phyloP scores from a whole-genome alignment of 2,888 invertebrate species.

The Xestobium rufovillosum region DNA sequence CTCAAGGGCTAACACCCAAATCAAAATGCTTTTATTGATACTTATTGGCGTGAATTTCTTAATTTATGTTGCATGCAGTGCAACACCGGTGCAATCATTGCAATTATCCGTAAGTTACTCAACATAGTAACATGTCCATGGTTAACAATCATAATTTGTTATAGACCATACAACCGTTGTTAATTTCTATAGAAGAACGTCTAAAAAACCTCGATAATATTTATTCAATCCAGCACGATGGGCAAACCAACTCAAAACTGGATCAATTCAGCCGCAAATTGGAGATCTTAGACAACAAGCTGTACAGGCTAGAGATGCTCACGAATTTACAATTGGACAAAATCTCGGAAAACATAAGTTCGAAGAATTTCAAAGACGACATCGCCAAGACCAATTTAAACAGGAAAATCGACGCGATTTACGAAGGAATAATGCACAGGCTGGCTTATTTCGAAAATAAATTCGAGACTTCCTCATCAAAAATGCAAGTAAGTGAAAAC shows the following conservation, averaged over 20 bases:
- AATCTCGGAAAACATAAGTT: conserved; percentile 40
- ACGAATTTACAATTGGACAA: conserved; percentile 35
- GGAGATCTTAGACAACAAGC: conserved; percentile 39
- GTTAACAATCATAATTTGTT: too few relatives aligned
- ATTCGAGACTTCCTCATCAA: conserved; percentile 35
- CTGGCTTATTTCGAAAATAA: conserved; percentile 39
- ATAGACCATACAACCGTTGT: conserved; percentile 35
- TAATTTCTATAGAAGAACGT: conserved; percentile 41
- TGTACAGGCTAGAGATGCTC: conserved; percentile 39
- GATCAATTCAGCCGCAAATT: conserved; percentile 42
- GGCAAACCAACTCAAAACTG: conserved; percentile 39
- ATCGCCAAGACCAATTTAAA: conserved; percentile 37
- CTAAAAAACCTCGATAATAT: conserved; percentile 38
- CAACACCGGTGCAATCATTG: too few relatives aligned
- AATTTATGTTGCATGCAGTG: too few relatives aligned
- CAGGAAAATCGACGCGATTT: conserved; percentile 41
- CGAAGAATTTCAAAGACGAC: conserved; percentile 42
- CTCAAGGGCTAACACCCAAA: too few relatives aligned
- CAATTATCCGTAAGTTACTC: too few relatives aligned
- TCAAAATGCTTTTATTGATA: too few relatives aligned
- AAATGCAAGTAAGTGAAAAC: conserved; percentile 37
- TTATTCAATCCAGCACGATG: conserved; percentile 36
- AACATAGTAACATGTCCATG: too few relatives aligned
- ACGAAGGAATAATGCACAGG: conserved; percentile 41
- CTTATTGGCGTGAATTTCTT: too few relatives aligned